Evolutionary conservation across 2,797 vertebrate species (phyloP), one percentile per base, ranked within the genome.

Genomic region (Poecile montanus): DNA sequence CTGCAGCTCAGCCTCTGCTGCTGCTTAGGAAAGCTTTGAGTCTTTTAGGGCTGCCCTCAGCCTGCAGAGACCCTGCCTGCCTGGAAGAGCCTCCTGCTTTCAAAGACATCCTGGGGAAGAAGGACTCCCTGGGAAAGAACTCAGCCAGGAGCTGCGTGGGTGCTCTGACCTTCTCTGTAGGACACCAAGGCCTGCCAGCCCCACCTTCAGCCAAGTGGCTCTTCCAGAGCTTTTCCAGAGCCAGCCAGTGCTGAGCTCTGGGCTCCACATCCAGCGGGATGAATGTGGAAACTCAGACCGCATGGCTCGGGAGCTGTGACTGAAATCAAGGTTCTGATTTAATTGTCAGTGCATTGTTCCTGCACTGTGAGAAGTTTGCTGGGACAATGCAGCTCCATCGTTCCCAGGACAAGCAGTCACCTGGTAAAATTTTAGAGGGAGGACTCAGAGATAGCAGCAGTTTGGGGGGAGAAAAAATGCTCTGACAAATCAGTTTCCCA

Each of bases 391-490:
- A 63, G 48, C 76, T 83, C 71, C 15, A 0, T 47, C 4, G 10
- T 70, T 95, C 91, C 93, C 85, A 86, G 93, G 70, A 72, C 29
- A 58, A 84, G 61, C 3, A 85, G 42, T 25, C 51, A 26, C 60
- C 72, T 75, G 76, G 82, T 75, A 56, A 86, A 51, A 56, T 48
- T 79, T 70, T 70, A 66, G 29, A 61, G 36, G 58, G 60, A 70
- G 67, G 47, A 54, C 81, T 78, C 91, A 72, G 62, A 94, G 90
- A 92, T 62, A 81, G 70, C 89, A 93, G 65, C 79, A 78, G n/a
- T 88, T 91, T 70, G 16, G 72, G 45, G 45, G 6, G 26, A 70
- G 54, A 27, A 36, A 84, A 73, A 58, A 73, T 84, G 50, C 73
- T 91, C 51, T 60, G 66, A n/a, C 51, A 86, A 88, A 72, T 84